Conservation (phyloP, 1,140 invertebrate genomes). For the Drosophila takahashii region DNA sequence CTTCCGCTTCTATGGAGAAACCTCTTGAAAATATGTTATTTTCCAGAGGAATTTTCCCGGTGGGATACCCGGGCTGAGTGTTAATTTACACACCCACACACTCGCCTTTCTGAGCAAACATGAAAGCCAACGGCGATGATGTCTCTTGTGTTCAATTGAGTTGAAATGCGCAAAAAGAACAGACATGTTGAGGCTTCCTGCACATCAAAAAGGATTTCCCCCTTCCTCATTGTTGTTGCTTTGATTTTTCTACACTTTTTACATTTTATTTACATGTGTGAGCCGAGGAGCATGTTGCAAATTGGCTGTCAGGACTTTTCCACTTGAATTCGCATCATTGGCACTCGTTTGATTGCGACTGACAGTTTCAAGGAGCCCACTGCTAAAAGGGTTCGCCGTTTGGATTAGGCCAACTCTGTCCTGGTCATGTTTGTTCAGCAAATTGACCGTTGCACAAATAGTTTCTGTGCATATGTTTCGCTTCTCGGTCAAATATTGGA, state of each 20-base stretch:
- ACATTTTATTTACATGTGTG: slow-evolving; percentile 53
- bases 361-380: slow-evolving; percentile 64
- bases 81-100: slow-evolving; percentile 45
- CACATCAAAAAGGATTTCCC: slow-evolving; percentile 46
- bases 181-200: slow-evolving; percentile 53
- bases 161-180: slow-evolving; percentile 37
- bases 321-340: slow-evolving; percentile 75
- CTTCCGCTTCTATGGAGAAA: too few relatives aligned
- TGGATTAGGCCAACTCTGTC: slow-evolving; percentile 13
- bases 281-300: slow-evolving; percentile 53
- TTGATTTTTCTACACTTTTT: slow-evolving; percentile 39
- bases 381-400: slow-evolving; percentile 56
- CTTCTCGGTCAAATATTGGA: slow-evolving; percentile 32
- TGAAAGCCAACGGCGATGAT: slow-evolving; percentile 47
- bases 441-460: slow-evolving; percentile 77
- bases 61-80: slow-evolving; percentile 25
- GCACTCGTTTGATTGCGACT: slow-evolving; percentile 72
- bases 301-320: slow-evolving; percentile 73
- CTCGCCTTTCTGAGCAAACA: slow-evolving; percentile 41
- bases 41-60: too few relatives aligned
- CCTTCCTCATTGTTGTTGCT: slow-evolving; percentile 2
- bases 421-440: slow-evolving; percentile 56
- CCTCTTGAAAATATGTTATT: too few relatives aligned
- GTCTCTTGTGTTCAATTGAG: slow-evolving; percentile 53
- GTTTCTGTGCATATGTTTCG: slow-evolving; percentile 65